Evolutionary conservation across 2,888 invertebrate genomes (phyloP).

Genomic region (Muschampia plurimacula): DNA sequence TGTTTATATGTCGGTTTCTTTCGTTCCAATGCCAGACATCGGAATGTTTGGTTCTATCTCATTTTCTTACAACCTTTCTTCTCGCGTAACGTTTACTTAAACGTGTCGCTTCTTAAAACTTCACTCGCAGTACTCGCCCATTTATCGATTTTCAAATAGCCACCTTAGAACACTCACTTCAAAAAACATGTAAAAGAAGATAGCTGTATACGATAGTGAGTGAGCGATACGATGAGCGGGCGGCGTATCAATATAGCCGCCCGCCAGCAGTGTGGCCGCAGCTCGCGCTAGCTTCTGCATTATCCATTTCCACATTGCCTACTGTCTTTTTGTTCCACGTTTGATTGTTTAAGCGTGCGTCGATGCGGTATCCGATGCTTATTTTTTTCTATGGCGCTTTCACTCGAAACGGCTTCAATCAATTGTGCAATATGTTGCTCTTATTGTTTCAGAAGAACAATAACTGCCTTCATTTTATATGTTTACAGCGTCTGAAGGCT

Average conservation of each 20-base stretch:
- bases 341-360: slow-evolving; percentile 85
- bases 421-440: slow-evolving; percentile 83
- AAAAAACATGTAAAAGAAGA: too few species aligned
- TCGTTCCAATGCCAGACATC: too few species aligned
- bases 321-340: slow-evolving; percentile 82
- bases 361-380: slow-evolving; percentile 80
- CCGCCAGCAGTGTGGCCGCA: slow-evolving; percentile 51
- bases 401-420: slow-evolving; percentile 81
- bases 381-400: slow-evolving; percentile 79
- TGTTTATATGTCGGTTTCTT: too few species aligned
- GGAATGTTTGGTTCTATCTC: too few species aligned
- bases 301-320: slow-evolving; percentile 81
- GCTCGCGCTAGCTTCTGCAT: slow-evolving; percentile 62
- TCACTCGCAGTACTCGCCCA: too few species aligned
- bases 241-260: neutral
- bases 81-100: too few species aligned
- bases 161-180: too few species aligned
- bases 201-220: too few species aligned
- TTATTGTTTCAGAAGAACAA: slow-evolving; percentile 84
- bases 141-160: too few species aligned
- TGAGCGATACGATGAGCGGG: neutral
- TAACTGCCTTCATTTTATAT: slow-evolving; percentile 82
- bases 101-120: too few species aligned
- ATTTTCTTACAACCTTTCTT: too few species aligned
- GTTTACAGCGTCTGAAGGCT: slow-evolving; percentile 81